phyloP scores from a whole-genome alignment of 1,140 invertebrate species.

The Achroia grisella region DNA sequence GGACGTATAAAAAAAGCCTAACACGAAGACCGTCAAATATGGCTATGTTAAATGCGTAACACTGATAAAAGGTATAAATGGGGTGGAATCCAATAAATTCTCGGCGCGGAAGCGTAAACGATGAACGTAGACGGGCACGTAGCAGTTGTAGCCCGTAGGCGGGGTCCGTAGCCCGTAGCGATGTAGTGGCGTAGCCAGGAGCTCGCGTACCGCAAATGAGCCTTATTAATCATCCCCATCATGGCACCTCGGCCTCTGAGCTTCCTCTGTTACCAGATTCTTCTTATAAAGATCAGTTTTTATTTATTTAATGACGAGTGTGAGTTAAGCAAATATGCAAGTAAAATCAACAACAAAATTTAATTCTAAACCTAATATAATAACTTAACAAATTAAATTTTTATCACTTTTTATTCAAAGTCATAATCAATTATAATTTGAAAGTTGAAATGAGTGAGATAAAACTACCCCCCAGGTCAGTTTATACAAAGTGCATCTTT shows the following conservation, averaged over 20 bases:
- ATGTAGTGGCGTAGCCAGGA: conserved; percentile 13
- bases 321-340: too few species aligned
- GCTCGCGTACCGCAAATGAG: conserved; percentile 61
- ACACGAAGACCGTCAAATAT: too few species aligned
- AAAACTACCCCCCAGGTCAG: too few species aligned
- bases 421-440: too few species aligned
- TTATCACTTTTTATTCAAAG: too few species aligned
- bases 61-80: conserved; percentile 64
- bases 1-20: too few species aligned
- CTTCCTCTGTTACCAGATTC: conserved; percentile 53
- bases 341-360: too few species aligned
- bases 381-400: too few species aligned
- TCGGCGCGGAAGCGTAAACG: conserved; percentile 63
- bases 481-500: too few species aligned
- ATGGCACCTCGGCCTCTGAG: conserved; percentile 52
- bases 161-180: conserved; percentile 23
- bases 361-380: too few species aligned
- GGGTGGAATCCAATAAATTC: conserved; percentile 65
- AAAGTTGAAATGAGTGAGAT: too few species aligned
- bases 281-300: conserved; percentile 37
- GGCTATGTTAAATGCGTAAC: conserved; percentile 48
- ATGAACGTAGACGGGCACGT: conserved; percentile 59
- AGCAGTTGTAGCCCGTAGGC: conserved; percentile 33
- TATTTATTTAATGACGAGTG: not conserved
- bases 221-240: conserved; percentile 68